Base-by-base conservation (phyloP, 2,888 invertebrate species). In the Neuroscelio doddi region DNA sequence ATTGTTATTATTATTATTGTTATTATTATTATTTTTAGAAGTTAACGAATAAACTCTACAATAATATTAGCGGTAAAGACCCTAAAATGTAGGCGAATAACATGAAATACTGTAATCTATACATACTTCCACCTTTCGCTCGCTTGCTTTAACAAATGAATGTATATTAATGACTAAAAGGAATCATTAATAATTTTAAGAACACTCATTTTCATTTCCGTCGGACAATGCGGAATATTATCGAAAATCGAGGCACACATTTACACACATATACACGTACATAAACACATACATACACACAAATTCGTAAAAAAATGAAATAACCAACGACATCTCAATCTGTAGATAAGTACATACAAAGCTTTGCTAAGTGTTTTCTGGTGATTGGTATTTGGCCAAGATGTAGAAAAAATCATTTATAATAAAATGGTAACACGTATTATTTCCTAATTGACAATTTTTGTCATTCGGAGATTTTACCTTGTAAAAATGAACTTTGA, bases 281-380 rank as follows among this genome's bases (percentile, higher is more conserved):
- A 82, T 44, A 21, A 42, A 68, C 34, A 68, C 53, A 64, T 51
- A 72, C 56, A 67, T 56, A 71, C 46, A 66, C 57, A 58, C 45
- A 70, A 62, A 71, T 52, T 68, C 61, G 53, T 61, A 34, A 32
- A 1, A 34, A 42, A 24, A n/a, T n/a, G 26, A 44, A 5, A 56
- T 16, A 50, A 58, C 30, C 55, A 51, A 73, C 70, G 71, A 68
- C 73, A 76, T 69, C 73, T 80, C 77, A 75, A 70, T 80, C 76
- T 82, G 79, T 81, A 82, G 81, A 81, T 82, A 82, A 78, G 71
- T 79, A 82, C 70, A 79, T 79, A 76, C 73, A 77, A 69, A 81
- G 84, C 84, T 84, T 83, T 81, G 82, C 81, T 81, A 81, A 84
- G 76, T 83, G 83, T 84, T 84, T 81, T 81, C 77, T 83, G 83